Evolutionary conservation across 2,113 vertebrate genomes (phyloP).

Genomic region (Hippocampus mohnikei): DNA sequence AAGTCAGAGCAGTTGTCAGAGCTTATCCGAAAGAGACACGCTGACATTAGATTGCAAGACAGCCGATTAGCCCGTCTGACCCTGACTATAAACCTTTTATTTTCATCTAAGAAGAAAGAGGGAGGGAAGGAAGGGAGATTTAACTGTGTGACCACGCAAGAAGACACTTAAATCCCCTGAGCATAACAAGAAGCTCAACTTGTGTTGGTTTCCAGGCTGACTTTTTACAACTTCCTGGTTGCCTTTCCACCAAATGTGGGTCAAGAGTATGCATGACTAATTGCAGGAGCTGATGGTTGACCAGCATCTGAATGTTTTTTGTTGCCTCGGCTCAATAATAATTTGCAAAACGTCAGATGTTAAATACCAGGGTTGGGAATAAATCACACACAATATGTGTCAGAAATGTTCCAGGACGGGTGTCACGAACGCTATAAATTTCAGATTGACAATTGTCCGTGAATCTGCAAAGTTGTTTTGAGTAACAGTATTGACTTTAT

Average conservation of each 20-base stretch:
- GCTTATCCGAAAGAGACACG: conserved; percentile 6
- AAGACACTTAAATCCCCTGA: not conserved
- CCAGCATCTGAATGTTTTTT: conserved; percentile 19
- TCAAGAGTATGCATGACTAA: conserved; percentile 55
- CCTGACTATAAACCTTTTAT: conserved; percentile 28
- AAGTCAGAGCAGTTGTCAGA: not conserved
- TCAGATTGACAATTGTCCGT: too few species aligned
- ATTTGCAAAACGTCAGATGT: not conserved
- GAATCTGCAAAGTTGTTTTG: too few species aligned
- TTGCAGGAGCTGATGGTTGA: conserved; percentile 32
- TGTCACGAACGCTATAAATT: too few species aligned
- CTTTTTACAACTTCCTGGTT: conserved; percentile 53
- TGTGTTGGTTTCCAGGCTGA: conserved; percentile 30
- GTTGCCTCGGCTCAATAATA: conserved; percentile 28
- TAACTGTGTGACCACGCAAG: not conserved
- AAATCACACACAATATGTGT: not conserved
- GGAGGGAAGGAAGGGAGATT: not conserved
- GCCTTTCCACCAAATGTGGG: conserved; percentile 56
- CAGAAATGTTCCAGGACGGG: not conserved
- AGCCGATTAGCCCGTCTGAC: conserved; percentile 44
- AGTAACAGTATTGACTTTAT: too few species aligned
- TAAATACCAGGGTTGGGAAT: not conserved
- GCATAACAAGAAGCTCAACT: conserved; percentile 28
- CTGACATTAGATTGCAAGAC: conserved; percentile 10
- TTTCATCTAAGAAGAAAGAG: not conserved